A percentile compares a stretch with the other conserved stretches of the same genome.
Evolutionary conservation across 2,113 vertebrate species (phyloP).

Genomic region (Takifugu bimaculatus): DNA sequence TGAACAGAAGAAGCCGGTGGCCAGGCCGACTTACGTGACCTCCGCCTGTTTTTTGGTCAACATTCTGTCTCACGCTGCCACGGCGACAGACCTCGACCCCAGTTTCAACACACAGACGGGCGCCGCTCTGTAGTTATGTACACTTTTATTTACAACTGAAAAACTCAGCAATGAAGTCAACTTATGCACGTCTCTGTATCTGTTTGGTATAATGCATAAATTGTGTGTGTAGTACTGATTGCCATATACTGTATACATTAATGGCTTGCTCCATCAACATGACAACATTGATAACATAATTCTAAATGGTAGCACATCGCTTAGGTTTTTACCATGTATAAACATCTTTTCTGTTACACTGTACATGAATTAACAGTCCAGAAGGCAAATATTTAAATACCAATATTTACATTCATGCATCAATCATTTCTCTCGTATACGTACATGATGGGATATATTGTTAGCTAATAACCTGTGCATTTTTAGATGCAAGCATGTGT

Average conservation of each 20-base stretch:
- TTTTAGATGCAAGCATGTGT: slow-evolving; percentile 72
- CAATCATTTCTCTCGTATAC: slow-evolving; percentile 78
- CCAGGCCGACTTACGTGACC: slow-evolving; percentile 29
- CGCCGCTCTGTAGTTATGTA: slow-evolving; percentile 66
- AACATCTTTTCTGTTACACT: slow-evolving; percentile 74
- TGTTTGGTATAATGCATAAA: slow-evolving; percentile 80
- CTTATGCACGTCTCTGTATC: slow-evolving; percentile 74
- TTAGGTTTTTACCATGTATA: slow-evolving; percentile 74
- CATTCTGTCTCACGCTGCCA: no score
- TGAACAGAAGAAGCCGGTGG: slow-evolving; percentile 21
- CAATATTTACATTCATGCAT: slow-evolving; percentile 94
- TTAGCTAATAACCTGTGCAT: slow-evolving; percentile 66
- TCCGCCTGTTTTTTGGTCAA: background rate
- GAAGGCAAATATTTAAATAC: slow-evolving; percentile 83
- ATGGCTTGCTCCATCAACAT: slow-evolving; percentile 83
- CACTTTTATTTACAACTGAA: slow-evolving; percentile 96
- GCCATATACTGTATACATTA: slow-evolving; percentile 72
- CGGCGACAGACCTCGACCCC: slow-evolving; percentile 22
- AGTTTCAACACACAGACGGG: slow-evolving; percentile 48
- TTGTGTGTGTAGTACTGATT: slow-evolving; percentile 78
- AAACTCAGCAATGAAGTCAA: slow-evolving; percentile 80
- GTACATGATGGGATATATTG: slow-evolving; percentile 74
- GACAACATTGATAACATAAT: slow-evolving; percentile 70
- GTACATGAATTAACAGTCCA: slow-evolving; percentile 78
- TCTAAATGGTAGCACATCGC: slow-evolving; percentile 77